phyloP scores from a whole-genome alignment of 2,888 invertebrate genomes.

The Uloborus plumipes region DNA sequence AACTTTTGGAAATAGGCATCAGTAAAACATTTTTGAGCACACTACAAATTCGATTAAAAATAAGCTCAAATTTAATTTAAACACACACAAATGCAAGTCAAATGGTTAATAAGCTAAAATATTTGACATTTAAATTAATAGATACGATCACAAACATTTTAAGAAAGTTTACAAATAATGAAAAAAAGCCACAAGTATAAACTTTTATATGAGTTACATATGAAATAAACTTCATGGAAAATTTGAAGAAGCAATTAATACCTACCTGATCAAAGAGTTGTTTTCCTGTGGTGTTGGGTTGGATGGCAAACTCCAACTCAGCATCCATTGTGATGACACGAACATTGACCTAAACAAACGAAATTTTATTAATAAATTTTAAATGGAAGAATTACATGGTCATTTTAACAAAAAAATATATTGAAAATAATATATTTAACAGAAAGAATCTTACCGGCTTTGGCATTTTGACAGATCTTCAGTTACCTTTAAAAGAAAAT shows the following conservation, averaged over 20 bases:
- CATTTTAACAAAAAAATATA: neutral
- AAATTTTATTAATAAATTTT: neutral
- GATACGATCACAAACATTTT: no score
- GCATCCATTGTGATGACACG: slow-evolving; percentile 99
- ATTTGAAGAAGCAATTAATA: neutral
- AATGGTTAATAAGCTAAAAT: no score
- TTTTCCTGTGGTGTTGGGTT: slow-evolving; percentile 99
- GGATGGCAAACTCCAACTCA: slow-evolving; percentile 99
- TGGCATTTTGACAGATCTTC: slow-evolving; percentile 64
- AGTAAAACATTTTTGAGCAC: neutral
- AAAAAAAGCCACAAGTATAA: no score
- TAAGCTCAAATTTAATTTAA: no score
- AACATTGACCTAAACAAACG: slow-evolving; percentile 85
- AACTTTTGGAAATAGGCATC: no score
- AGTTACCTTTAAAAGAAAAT: neutral
- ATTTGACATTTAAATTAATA: no score
- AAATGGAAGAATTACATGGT: neutral
- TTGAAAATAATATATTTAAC: neutral
- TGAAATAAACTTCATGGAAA: slow-evolving; percentile 10
- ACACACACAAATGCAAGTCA: no score
- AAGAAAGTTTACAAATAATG: no score
- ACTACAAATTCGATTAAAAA: no score
- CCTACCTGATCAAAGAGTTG: slow-evolving; percentile 95
- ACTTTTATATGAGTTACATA: no score
- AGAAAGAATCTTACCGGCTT: slow-evolving; percentile 53